Percentiles rank a stretch among this genome's conserved stretches.
These are phyloP conservation scores for Drosophila mulleri DNA, from an alignment of 2,888 invertebrate species.

Conservation along the genomic window DNA sequence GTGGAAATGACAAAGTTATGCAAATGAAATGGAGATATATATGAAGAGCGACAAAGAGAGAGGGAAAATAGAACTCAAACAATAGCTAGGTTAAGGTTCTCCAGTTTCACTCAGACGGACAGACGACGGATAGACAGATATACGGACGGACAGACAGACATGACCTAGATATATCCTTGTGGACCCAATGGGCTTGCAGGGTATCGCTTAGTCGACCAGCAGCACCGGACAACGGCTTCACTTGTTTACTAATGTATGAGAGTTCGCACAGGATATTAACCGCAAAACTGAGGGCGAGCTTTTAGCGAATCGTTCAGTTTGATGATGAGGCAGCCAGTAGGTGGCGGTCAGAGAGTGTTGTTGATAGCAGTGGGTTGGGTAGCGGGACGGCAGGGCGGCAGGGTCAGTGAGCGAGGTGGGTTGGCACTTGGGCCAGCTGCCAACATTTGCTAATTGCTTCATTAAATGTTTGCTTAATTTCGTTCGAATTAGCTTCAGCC, in stretches of 20 bases:
- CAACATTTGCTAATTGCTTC: slow-evolving; percentile 77
- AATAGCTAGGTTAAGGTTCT: too few relatives aligned
- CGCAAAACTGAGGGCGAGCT: slow-evolving; percentile 54
- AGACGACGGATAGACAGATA: too few relatives aligned
- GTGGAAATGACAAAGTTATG: too few relatives aligned
- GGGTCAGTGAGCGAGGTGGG: background rate
- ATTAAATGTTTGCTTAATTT: slow-evolving; percentile 81
- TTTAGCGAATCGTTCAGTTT: slow-evolving; percentile 20
- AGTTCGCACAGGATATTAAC: slow-evolving; percentile 66
- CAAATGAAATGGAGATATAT: too few relatives aligned
- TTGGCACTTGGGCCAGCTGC: slow-evolving; percentile 43
- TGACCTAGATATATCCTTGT: too few relatives aligned
- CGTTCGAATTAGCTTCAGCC: slow-evolving; percentile 73
- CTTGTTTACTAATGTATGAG: slow-evolving; percentile 59
- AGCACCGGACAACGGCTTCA: too few relatives aligned
- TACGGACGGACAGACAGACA: too few relatives aligned
- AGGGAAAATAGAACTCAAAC: too few relatives aligned
- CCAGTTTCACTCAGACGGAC: too few relatives aligned
- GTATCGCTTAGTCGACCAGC: background rate
- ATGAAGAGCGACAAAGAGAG: too few relatives aligned
- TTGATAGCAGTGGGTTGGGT: background rate
- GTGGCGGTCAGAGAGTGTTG: background rate
- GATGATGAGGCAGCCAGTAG: background rate
- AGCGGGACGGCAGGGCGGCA: background rate
- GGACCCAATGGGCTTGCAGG: background rate